A percentile compares a stretch with the other conserved stretches of the same genome.
phyloP scores from a whole-genome alignment of 64 coral and sea anemone species.

The Montipora sp. region DNA sequence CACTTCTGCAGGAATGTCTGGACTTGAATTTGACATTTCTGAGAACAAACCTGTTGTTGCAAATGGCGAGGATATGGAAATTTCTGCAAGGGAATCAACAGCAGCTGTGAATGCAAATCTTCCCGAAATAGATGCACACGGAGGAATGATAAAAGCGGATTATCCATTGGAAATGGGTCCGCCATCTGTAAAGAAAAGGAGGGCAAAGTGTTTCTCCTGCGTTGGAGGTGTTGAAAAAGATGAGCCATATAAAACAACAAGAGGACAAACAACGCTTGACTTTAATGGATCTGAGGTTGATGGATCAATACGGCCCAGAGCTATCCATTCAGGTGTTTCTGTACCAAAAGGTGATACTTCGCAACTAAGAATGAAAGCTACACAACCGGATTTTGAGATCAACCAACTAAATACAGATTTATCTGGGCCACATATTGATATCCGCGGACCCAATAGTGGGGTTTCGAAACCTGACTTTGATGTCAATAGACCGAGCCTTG shows the following conservation, averaged over 20 bases:
- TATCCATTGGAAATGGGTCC: neutral
- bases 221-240: constrained; percentile 13
- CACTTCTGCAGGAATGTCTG: neutral
- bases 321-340: neutral
- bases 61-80: neutral
- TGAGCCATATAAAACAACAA: neutral
- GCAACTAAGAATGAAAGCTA: too few species aligned
- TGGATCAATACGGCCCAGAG: neutral
- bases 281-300: too few species aligned
- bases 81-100: neutral
- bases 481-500: too few species aligned
- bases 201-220: constrained; percentile 8
- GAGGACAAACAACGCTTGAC: neutral
- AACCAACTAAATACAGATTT: neutral
- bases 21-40: neutral
- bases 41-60: too few species aligned
- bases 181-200: neutral
- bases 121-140: neutral
- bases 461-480: neutral
- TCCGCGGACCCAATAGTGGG: neutral
- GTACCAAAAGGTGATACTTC: neutral
- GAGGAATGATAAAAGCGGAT: neutral
- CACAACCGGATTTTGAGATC: neutral
- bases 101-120: neutral
- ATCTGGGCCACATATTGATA: neutral